These are phyloP conservation scores for Corythaeola cristata DNA, from an alignment of 2,113 vertebrate species.

Conservation along the genomic window DNA sequence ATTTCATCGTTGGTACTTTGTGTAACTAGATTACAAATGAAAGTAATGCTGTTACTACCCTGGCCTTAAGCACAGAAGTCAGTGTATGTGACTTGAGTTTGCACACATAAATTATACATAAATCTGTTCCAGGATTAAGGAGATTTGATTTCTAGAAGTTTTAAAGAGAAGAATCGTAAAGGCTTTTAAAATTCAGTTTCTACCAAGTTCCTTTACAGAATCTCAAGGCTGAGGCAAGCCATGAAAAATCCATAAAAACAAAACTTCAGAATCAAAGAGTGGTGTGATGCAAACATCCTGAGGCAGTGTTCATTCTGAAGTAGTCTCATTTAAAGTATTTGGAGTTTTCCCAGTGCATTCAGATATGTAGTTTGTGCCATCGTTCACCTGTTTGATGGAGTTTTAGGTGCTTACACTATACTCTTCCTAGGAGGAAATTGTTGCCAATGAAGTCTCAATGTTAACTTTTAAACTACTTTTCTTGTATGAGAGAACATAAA, in stretches of 20 bases:
- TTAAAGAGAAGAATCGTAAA: not conserved
- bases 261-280: conserved; percentile 19
- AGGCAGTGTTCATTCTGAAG: conserved; percentile 40
- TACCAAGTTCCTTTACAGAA: not conserved
- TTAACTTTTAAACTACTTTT: not conserved
- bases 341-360: not conserved
- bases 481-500: not conserved
- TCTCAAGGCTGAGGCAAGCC: not conserved
- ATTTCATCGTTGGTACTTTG: not conserved
- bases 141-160: not conserved
- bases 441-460: not conserved
- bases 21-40: not conserved
- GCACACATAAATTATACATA: conserved; percentile 4
- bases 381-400: not conserved
- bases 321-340: not conserved
- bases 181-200: conserved; percentile 20
- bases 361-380: not conserved
- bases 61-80: not conserved
- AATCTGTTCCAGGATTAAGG: not conserved
- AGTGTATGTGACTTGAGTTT: not conserved
- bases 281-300: conserved; percentile 48
- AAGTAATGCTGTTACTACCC: not conserved
- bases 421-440: not conserved
- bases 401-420: not conserved
- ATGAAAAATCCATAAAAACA: conserved; percentile 47